Evolutionary conservation across 37 sponge, comb jelly and placozoan genomes (phyloP), one percentile per base, ranked within the genome.

Genomic region (Hexactinellida sp.): DNA sequence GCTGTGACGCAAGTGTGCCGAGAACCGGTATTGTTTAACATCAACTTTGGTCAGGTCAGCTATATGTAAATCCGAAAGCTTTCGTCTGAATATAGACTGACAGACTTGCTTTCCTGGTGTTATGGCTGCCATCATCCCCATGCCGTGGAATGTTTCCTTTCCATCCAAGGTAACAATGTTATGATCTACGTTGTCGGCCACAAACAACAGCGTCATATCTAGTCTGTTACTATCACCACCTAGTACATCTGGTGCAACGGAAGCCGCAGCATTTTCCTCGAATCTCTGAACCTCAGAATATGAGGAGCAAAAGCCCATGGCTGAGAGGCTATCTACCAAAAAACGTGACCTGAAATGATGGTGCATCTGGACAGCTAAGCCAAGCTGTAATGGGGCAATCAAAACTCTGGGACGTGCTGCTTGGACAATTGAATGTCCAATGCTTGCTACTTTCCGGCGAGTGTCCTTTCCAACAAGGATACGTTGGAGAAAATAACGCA

Each of bases 151-250:
- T 63, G 32, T 23, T 63, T 21, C 76, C 76, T 63, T 63, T 28
- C 76, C 28, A 21, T 63, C 34, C 76, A 63, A 63, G 5, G 76
- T 63, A 63, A 63, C 76, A 21, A n/a, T 63, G 13, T 63, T 63
- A 63, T 63, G 76, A 63, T 63, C 76, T 7, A 63, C 25, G 25
- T 63, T 63, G 76, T 28, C 76, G 13, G 30, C 76, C 76, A 21
- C 34, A 63, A 63, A 63, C 76, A 63, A 63, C 85, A n/a, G n/a
- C n/a, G n/a, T n/a, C n/a, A 84, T 37, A 84, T 88, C 84, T 63
- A 63, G 13, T 63, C 76, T 24, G 76, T 63, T 28, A 47, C 54
- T 39, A 21, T 24, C 76, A 63, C 34, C 25, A 63, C 76, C 76
- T 24, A 28, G 34, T 30, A 30, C 5, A 63, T 63, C 76, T 63